phyloP scores from a whole-genome alignment of 2,888 invertebrate genomes.

The Rhagium mordax region DNA sequence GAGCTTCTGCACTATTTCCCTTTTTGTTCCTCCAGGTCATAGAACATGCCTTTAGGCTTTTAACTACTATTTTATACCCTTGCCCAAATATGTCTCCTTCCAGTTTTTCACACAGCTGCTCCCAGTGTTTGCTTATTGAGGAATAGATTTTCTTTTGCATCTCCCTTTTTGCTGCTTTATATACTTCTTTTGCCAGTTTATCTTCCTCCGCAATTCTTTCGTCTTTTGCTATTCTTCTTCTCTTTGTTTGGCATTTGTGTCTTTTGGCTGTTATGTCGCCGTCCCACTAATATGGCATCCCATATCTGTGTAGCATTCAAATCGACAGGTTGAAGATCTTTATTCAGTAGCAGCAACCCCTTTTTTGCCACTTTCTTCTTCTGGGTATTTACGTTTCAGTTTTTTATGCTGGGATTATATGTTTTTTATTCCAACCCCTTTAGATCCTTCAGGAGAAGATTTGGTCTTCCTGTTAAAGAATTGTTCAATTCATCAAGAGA shows the following conservation, averaged over 20 bases:
- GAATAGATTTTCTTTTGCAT: not conserved
- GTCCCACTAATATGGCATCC: too few species aligned
- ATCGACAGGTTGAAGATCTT: too few species aligned
- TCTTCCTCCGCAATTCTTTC: not conserved
- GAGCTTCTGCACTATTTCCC: not conserved
- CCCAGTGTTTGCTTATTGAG: not conserved
- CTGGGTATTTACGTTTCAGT: too few species aligned
- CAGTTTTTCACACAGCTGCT: not conserved
- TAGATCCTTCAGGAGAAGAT: too few species aligned
- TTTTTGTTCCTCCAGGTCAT: not conserved
- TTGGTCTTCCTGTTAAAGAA: too few species aligned
- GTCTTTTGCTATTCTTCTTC: slow-evolving; percentile 1
- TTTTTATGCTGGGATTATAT: too few species aligned
- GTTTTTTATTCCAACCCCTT: too few species aligned
- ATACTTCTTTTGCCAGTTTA: not conserved
- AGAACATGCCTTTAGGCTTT: not conserved
- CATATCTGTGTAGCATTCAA: too few species aligned
- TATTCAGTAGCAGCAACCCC: too few species aligned
- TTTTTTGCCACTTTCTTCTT: too few species aligned
- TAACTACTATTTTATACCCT: not conserved
- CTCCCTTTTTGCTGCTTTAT: not conserved
- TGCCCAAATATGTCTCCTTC: not conserved
- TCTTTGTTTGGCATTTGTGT: not conserved
- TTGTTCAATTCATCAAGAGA: too few species aligned
- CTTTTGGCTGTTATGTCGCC: not conserved